Conservation (phyloP, 2,113 vertebrate species). For the Cynoglossus semilaevis region DNA sequence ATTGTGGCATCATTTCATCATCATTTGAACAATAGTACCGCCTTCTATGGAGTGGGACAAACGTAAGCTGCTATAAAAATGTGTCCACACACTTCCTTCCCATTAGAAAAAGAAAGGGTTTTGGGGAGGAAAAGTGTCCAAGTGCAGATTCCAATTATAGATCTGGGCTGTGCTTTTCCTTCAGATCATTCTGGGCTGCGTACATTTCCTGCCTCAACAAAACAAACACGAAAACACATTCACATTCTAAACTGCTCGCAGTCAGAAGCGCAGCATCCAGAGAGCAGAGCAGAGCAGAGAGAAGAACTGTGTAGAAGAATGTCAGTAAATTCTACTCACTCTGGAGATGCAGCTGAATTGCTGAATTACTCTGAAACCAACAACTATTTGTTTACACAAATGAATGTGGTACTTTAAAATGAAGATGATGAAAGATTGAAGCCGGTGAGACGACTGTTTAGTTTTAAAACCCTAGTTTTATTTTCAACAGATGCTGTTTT, state of each 20-base stretch:
- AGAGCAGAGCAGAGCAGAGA: constrained; percentile 4
- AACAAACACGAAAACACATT: constrained; percentile 76
- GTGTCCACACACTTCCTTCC: constrained; percentile 53
- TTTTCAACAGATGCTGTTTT: too few species aligned
- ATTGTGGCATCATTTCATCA: constrained; percentile 35
- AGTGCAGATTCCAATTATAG: constrained; percentile 83
- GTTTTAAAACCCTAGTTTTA: too few species aligned
- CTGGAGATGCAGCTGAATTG: constrained; percentile 47
- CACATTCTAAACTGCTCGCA: constrained; percentile 45
- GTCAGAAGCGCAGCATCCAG: constrained; percentile 33
- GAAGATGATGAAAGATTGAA: background rate
- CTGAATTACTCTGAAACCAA: constrained; percentile 51
- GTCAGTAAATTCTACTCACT: constrained; percentile 48
- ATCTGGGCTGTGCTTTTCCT: constrained; percentile 75
- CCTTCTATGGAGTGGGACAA: constrained; percentile 29
- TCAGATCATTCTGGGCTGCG: constrained; percentile 76
- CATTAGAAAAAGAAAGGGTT: constrained; percentile 61
- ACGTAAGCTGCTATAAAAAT: constrained; percentile 42
- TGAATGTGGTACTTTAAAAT: constrained; percentile 24
- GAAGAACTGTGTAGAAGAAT: constrained; percentile 50
- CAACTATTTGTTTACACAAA: constrained; percentile 44
- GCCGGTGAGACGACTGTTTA: too few species aligned
- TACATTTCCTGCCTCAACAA: constrained; percentile 72
- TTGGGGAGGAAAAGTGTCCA: constrained; percentile 62
- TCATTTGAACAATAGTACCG: constrained; percentile 19